phyloP scores from a whole-genome alignment of 2,888 invertebrate genomes.

The Pterobdella sp. region DNA sequence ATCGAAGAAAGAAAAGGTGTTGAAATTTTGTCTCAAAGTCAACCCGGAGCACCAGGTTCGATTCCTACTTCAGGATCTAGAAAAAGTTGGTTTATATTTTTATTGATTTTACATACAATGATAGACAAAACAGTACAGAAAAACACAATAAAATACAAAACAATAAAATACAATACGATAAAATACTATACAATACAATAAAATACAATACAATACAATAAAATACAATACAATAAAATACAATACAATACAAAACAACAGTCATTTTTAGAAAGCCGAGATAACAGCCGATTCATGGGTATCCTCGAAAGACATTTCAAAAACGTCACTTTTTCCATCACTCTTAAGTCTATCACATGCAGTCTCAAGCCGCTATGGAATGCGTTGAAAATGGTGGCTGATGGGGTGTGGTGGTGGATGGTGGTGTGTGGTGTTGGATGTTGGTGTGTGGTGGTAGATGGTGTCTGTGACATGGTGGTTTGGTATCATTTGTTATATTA shows the following conservation, averaged over 20 bases:
- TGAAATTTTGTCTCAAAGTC: neutral
- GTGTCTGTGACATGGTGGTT: too few relatives aligned
- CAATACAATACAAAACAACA: too few relatives aligned
- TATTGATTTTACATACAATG: too few relatives aligned
- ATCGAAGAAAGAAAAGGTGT: neutral
- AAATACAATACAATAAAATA: too few relatives aligned
- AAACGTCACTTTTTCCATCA: constrained; percentile 64
- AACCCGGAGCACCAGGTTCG: constrained; percentile 5
- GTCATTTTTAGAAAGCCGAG: constrained; percentile 63
- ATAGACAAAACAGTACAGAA: neutral
- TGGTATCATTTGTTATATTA: neutral
- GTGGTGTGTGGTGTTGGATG: too few relatives aligned
- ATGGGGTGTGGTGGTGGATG: too few relatives aligned
- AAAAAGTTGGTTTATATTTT: constrained; percentile 3
- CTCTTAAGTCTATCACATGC: constrained; percentile 65
- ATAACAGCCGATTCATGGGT: constrained; percentile 68
- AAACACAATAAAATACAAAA: too few relatives aligned
- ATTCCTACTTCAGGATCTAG: neutral
- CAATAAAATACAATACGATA: too few relatives aligned
- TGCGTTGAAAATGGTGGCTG: constrained; percentile 74
- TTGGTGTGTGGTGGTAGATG: too few relatives aligned
- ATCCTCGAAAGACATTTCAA: constrained; percentile 68
- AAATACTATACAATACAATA: too few relatives aligned
- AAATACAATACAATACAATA: neutral
- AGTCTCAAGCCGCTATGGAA: constrained; percentile 72